phyloP scores from a whole-genome alignment of 2,797 vertebrate genomes.

The Spondyliosoma cantharus region DNA sequence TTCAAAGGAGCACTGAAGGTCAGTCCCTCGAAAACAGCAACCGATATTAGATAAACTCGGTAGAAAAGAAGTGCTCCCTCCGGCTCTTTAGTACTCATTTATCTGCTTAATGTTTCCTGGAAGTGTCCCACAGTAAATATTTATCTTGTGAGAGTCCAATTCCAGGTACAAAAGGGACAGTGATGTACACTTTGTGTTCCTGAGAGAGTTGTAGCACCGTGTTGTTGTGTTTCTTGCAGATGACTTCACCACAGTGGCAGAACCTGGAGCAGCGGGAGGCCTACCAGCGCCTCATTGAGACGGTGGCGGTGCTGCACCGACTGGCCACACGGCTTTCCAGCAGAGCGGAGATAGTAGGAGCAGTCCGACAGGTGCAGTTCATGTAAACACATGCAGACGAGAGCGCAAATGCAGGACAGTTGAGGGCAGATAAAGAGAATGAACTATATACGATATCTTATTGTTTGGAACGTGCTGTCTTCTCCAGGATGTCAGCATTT shows the following conservation, averaged over 20 bases:
- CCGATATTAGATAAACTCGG: constrained; percentile 18
- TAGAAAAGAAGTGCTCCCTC: constrained; percentile 27
- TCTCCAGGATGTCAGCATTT: constrained; percentile 30
- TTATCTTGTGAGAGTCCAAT: constrained; percentile 30
- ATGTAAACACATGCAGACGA: neutral
- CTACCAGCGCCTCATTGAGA: constrained; percentile 93
- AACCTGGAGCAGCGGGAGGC: constrained; percentile 94
- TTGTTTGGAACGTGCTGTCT: constrained; percentile 11
- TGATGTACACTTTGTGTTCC: constrained; percentile 20
- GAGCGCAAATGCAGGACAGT: neutral
- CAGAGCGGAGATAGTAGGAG: constrained; percentile 94
- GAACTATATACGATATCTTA: neutral
- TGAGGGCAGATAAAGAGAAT: constrained; percentile 6
- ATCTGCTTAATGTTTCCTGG: constrained; percentile 60
- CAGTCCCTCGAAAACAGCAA: constrained; percentile 56
- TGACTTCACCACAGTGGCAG: constrained; percentile 91
- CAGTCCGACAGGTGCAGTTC: constrained; percentile 91
- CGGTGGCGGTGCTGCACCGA: constrained; percentile 89
- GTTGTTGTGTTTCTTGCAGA: constrained; percentile 79
- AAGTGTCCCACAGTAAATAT: constrained; percentile 55
- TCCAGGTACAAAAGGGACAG: constrained; percentile 16
- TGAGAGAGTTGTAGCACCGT: constrained; percentile 4
- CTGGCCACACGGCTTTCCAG: constrained; percentile 94
- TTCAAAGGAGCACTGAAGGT: constrained; percentile 95
- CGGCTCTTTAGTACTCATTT: constrained; percentile 45